Evolutionary conservation across 2,888 invertebrate species (phyloP).

Genomic region (Drosophila niveifrons): DNA sequence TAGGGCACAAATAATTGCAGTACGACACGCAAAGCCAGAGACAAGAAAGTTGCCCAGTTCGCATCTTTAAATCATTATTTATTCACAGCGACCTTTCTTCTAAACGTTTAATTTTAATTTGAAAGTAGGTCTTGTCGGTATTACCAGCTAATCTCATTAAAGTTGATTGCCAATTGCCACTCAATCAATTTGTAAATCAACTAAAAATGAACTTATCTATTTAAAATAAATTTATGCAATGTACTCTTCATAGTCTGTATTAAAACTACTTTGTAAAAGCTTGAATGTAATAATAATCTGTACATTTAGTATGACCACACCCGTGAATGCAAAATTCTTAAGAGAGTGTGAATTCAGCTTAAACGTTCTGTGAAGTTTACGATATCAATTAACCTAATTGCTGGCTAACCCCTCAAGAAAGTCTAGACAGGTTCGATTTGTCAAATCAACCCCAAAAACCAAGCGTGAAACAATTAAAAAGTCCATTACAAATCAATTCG

Average conservation of each 20-base stretch:
- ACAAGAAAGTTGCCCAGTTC: slow-evolving; percentile 18
- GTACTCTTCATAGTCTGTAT: neutral
- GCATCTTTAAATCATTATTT: slow-evolving; percentile 39
- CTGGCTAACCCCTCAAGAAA: slow-evolving; percentile 11
- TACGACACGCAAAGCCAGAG: slow-evolving; percentile 64
- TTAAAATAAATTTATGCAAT: neutral
- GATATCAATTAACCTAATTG: slow-evolving; percentile 61
- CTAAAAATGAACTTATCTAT: slow-evolving; percentile 21
- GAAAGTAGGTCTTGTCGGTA: slow-evolving; percentile 42
- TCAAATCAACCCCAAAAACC: slow-evolving; percentile 12
- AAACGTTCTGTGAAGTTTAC: neutral
- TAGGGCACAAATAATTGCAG: slow-evolving; percentile 62
- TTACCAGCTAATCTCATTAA: slow-evolving; percentile 29
- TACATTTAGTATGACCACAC: neutral
- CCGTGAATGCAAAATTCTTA: neutral
- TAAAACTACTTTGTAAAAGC: neutral
- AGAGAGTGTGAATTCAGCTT: neutral
- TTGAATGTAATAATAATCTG: neutral
- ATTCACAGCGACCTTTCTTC: slow-evolving; percentile 35
- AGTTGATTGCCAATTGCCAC: slow-evolving; percentile 35
- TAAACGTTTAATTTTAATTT: slow-evolving; percentile 55
- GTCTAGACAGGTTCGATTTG: slow-evolving; percentile 52
- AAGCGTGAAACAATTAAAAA: slow-evolving; percentile 43
- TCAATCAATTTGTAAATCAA: slow-evolving; percentile 37
- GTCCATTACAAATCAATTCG: slow-evolving; percentile 58